Conservation (phyloP, 2,113 vertebrate species). For the Pseudopodoces humilis region DNA sequence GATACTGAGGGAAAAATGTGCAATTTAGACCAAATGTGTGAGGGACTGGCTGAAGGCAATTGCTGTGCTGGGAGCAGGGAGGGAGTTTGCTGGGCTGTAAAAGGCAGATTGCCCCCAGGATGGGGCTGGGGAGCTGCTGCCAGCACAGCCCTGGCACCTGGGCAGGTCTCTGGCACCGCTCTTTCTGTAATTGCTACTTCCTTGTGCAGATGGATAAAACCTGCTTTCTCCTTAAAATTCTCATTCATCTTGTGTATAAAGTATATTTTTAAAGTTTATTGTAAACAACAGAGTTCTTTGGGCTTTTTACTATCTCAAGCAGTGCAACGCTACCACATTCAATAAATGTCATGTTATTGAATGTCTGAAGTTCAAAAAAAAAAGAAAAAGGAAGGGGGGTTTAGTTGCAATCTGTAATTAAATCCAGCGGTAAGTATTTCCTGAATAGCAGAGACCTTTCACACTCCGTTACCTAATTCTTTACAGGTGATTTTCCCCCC, state of each 20-base stretch:
- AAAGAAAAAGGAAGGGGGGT: background rate
- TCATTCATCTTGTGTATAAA: background rate
- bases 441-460: constrained; percentile 74
- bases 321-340: background rate
- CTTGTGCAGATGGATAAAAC: background rate
- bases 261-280: background rate
- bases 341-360: constrained; percentile 65
- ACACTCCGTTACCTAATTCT: constrained; percentile 81
- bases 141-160: background rate
- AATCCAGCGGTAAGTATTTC: constrained; percentile 84
- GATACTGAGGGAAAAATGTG: background rate
- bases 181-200: background rate
- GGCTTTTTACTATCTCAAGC: background rate
- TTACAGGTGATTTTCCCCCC: constrained; percentile 79
- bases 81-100: background rate
- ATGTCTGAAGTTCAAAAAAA: constrained; percentile 75
- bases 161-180: background rate
- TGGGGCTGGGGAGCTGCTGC: background rate
- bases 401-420: constrained; percentile 86
- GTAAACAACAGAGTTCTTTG: background rate
- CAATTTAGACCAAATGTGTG: constrained; percentile 54
- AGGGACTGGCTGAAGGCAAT: background rate
- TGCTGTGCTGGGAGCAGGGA: background rate
- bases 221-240: background rate
- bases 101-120: background rate